Percentiles rank a stretch among this genome's conserved stretches.
phyloP scores from a whole-genome alignment of 1,140 invertebrate species.

The Micrasema minimum region DNA sequence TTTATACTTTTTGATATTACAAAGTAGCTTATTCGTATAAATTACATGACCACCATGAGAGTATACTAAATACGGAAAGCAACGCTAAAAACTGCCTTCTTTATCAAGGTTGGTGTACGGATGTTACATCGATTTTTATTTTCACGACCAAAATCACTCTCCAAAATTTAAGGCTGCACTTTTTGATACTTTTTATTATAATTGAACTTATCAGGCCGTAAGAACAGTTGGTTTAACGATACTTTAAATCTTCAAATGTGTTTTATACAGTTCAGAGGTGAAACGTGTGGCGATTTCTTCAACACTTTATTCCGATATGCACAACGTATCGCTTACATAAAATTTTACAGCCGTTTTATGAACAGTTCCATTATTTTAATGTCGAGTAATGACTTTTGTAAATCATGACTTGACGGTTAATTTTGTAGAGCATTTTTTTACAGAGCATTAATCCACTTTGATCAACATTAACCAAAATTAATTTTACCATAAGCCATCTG shows the following conservation, averaged over 20 bases:
- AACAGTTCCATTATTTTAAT: constrained; percentile 24
- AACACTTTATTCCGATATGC: constrained; percentile 1
- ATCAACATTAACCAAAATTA: no score
- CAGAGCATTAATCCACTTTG: no score
- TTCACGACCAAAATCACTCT: constrained; percentile 26
- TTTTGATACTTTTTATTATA: constrained; percentile 31
- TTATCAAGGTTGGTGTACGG: constrained; percentile 6
- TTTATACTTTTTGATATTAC: no score
- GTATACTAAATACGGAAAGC: no score
- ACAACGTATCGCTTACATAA: constrained; percentile 14
- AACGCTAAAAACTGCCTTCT: no score
- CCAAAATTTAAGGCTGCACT: constrained; percentile 1
- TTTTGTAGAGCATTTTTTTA: background rate
- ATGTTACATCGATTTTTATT: constrained; percentile 34
- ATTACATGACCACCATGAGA: no score
- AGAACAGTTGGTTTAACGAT: constrained; percentile 27
- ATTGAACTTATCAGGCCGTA: constrained; percentile 31
- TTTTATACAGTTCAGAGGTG: constrained; percentile 4
- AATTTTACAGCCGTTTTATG: constrained; percentile 13
- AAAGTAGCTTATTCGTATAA: no score
- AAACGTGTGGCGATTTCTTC: background rate
- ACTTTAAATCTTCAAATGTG: constrained; percentile 29
- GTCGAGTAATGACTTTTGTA: background rate
- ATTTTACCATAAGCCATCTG: no score
- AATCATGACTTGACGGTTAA: constrained; percentile 1